Conservation (phyloP, 2,888 invertebrate species). For the Athrips mouffetella region DNA sequence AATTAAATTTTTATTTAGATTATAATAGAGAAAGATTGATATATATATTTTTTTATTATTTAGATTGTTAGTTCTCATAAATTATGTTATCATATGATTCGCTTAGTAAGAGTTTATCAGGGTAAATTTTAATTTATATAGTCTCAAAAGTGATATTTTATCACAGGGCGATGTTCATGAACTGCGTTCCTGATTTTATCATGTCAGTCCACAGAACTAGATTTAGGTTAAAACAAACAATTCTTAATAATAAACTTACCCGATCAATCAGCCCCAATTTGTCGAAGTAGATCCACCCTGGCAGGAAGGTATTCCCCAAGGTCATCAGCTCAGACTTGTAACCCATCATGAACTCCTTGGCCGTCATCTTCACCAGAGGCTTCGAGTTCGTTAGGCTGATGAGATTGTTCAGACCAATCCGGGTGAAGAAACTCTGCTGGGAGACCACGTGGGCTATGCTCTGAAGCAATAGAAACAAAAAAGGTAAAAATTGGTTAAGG, state of each 20-base stretch:
- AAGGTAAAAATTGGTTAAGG: background rate
- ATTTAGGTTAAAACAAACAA: too few species aligned
- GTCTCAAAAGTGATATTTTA: too few species aligned
- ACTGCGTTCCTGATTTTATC: too few species aligned
- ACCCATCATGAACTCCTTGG: slow-evolving; percentile 93
- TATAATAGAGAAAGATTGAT: too few species aligned
- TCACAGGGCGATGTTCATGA: too few species aligned
- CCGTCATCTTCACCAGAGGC: slow-evolving; percentile 88
- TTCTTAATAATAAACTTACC: slow-evolving; percentile 72
- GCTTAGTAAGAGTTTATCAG: too few species aligned
- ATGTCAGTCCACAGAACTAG: too few species aligned
- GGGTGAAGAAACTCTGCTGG: slow-evolving; percentile 80
- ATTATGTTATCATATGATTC: too few species aligned
- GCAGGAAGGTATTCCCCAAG: slow-evolving; percentile 88
- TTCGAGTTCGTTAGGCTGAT: slow-evolving; percentile 82
- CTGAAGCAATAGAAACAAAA: slow-evolving; percentile 59
- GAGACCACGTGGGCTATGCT: slow-evolving; percentile 89
- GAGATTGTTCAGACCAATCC: slow-evolving; percentile 84
- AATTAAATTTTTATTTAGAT: too few species aligned
- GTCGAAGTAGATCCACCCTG: slow-evolving; percentile 91
- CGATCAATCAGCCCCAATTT: slow-evolving; percentile 92
- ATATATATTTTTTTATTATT: too few species aligned
- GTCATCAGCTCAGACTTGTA: slow-evolving; percentile 89
- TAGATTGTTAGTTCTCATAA: too few species aligned
- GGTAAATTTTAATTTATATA: too few species aligned